These are phyloP conservation scores for Drosophila anomelani DNA, from an alignment of 2,888 invertebrate genomes.

Conservation along the genomic window DNA sequence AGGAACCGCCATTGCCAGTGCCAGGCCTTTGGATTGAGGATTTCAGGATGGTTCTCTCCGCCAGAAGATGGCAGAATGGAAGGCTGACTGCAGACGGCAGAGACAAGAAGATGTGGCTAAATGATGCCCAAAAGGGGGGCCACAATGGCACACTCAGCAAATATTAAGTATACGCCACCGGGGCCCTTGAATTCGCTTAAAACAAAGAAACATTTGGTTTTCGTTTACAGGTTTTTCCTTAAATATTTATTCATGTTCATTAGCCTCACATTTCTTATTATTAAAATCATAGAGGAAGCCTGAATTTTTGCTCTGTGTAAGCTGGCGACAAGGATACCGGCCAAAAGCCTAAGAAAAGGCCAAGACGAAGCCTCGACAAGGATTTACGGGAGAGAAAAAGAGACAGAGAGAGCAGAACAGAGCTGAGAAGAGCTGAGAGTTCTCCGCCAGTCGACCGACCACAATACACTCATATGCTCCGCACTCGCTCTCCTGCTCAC, in stretches of 20 bases:
- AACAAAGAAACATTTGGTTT: not conserved
- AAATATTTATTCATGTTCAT: not conserved
- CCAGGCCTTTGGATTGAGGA: slow-evolving; percentile 13
- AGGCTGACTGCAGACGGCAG: slow-evolving; percentile 16
- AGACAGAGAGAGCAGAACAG: not conserved
- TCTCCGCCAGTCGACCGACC: slow-evolving; percentile 42
- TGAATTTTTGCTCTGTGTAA: slow-evolving; percentile 3
- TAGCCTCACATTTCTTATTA: too few species aligned
- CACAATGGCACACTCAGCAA: slow-evolving; percentile 17
- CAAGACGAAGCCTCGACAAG: slow-evolving; percentile 48
- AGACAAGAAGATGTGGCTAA: slow-evolving; percentile 8
- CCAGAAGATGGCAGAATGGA: slow-evolving; percentile 21
- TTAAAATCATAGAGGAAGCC: too few species aligned
- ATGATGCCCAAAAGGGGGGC: not conserved
- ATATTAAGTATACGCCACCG: slow-evolving; percentile 69
- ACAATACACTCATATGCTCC: slow-evolving; percentile 58
- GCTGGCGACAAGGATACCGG: slow-evolving; percentile 4
- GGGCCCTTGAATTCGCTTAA: not conserved
- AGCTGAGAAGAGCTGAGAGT: slow-evolving; percentile 33
- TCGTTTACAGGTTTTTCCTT: not conserved
- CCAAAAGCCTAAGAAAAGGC: slow-evolving; percentile 62
- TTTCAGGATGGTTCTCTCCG: not conserved
- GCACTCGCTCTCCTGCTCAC: slow-evolving; percentile 17
- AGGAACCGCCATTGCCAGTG: slow-evolving; percentile 16
- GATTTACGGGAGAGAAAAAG: slow-evolving; percentile 37